phyloP scores from a whole-genome alignment of 2,113 vertebrate genomes.

The Vanacampus margaritifer region DNA sequence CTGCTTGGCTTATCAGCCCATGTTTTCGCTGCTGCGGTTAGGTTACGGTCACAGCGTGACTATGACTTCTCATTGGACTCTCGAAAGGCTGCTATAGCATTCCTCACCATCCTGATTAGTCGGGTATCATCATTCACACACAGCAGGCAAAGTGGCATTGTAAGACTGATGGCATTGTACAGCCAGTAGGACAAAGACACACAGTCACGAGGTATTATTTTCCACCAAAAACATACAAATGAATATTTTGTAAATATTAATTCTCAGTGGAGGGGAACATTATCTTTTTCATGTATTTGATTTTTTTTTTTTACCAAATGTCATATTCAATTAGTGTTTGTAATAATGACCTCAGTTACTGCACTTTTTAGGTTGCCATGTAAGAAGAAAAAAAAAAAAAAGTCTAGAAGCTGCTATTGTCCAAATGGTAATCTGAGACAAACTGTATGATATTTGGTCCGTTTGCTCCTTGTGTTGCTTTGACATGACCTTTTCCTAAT shows the following conservation, averaged over 20 bases:
- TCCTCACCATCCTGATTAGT: constrained; percentile 31
- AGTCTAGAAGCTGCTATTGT: constrained; percentile 83
- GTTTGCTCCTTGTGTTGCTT: constrained; percentile 52
- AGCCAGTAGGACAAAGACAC: constrained; percentile 26
- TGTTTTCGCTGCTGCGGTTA: constrained; percentile 34
- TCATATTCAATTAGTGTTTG: constrained; percentile 80
- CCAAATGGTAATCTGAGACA: constrained; percentile 70
- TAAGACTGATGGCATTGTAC: constrained; percentile 21
- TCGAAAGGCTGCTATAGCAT: constrained; percentile 47
- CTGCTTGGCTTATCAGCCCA: constrained; percentile 44
- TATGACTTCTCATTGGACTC: constrained; percentile 41
- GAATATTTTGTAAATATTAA: constrained; percentile 55
- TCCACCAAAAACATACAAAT: constrained; percentile 17
- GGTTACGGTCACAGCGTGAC: constrained; percentile 24
- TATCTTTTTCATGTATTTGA: constrained; percentile 52
- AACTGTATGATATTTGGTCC: constrained; percentile 50
- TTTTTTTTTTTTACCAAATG: constrained; percentile 71
- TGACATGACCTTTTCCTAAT: constrained; percentile 45
- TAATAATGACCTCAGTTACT: constrained; percentile 86
- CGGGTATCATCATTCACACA: not conserved
- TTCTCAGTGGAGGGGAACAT: constrained; percentile 33
- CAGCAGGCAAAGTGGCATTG: constrained; percentile 6
- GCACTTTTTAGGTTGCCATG: constrained; percentile 81
- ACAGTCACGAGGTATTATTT: constrained; percentile 43
- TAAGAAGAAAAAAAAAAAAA: constrained; percentile 56